Conservation (phyloP, 2,113 vertebrate genomes). For the Bos indicus region DNA sequence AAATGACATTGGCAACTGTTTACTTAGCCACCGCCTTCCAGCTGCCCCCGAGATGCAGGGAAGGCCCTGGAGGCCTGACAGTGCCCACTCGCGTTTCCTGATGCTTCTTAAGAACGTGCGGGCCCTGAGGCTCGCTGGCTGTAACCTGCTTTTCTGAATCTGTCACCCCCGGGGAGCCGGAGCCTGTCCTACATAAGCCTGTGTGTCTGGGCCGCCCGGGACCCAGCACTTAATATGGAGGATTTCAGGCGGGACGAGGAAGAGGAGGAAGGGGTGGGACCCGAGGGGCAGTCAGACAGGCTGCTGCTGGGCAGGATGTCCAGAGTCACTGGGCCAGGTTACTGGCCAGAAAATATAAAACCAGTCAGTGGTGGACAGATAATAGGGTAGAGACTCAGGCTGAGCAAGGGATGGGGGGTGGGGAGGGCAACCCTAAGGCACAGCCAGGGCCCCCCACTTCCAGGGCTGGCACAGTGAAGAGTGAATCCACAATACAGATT, state of each 20-base stretch:
- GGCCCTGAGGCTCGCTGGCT: background rate
- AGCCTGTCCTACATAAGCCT: slow-evolving; percentile 32
- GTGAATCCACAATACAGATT: background rate
- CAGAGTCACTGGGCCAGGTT: background rate
- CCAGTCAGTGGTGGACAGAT: background rate
- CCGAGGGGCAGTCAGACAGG: background rate
- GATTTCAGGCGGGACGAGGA: background rate
- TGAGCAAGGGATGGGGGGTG: no score
- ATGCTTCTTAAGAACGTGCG: background rate
- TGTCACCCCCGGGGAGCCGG: background rate
- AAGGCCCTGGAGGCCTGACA: background rate
- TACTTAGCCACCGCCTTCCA: accelerated
- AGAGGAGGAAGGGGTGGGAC: background rate
- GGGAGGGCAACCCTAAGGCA: background rate
- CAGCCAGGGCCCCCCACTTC: background rate
- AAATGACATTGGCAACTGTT: accelerated
- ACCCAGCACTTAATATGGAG: background rate
- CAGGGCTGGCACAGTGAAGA: background rate
- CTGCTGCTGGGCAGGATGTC: background rate
- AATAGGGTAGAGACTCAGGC: background rate
- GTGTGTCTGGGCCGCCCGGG: background rate
- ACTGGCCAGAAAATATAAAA: background rate
- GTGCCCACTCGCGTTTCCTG: accelerated
- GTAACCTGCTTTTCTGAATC: background rate
- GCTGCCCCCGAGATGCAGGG: background rate